Base-by-base conservation (phyloP, 2,113 vertebrate genomes). In the Peromyscus maniculatus region DNA sequence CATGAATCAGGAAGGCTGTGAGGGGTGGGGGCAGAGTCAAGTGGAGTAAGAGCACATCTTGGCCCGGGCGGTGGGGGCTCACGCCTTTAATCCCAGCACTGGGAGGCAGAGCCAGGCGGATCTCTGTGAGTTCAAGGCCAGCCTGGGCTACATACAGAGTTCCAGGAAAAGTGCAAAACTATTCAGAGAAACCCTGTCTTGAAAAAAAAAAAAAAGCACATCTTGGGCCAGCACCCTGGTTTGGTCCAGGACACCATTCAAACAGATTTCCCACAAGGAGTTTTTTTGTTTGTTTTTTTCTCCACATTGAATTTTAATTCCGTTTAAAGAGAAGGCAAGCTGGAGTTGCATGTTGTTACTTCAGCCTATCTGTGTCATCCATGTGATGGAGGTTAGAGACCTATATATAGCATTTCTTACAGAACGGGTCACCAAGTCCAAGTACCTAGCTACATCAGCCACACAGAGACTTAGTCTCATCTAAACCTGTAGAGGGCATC, bases 11-110 rank as follows among this genome's bases (percentile, higher is more conserved):
- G 78, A 94, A 46, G 43, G 9, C 49, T 19, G 15, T 3, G 4
- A 16, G 26, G 83, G 43, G 39, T 26, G 33, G 67, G 33, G 28
- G 9, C 43, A 84, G 17, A 55, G 78, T 43, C 4, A 33, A 11
- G 17, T 15, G 7, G 31, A 75, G 55, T 13, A 39, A 52, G 39
- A 31, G 3, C 12, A 16, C 0, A 2, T 28, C 4, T 12, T 13
- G 8, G 79, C 49, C 33, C 57, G 49, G 49, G 49, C 49, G 1
- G 49, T 52, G 49, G 49, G 10, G 49, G 49, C 9, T 1, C 49
- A 52, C 9, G 7, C 49, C 9, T 52, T 52, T 52, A 52, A 52
- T 52, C 49, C 9, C 49, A 52, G 9, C 49, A 52, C 49, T 52
- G 49, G 49, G 49, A 52, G 49, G 49, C 49, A 52, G 49, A 52